Conservation (phyloP, 2,888 invertebrate species). For the Suillia variegata region DNA sequence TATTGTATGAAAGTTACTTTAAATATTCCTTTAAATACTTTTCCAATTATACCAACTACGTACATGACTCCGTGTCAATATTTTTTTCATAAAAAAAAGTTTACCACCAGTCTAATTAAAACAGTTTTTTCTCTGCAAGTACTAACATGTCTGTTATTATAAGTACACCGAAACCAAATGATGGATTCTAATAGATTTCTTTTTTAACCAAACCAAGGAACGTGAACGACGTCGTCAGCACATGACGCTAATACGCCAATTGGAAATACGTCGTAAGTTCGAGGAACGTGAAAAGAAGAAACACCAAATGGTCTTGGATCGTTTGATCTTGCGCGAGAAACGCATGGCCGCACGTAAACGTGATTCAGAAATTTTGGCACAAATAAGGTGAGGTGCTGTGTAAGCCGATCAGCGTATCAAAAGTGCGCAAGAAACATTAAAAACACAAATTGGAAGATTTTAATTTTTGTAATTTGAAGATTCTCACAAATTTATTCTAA, state of each 20-base stretch:
- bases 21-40: no score
- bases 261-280: constrained; percentile 84
- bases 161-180: no score
- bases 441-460: background rate
- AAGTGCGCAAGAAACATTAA: background rate
- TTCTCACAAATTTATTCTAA: no score
- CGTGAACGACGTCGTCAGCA: constrained; percentile 89
- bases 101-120: no score
- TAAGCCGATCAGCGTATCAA: background rate
- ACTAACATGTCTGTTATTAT: no score
- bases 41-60: no score
- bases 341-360: constrained; percentile 76
- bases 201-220: constrained; percentile 74
- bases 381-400: constrained; percentile 63
- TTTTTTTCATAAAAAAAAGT: no score
- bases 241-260: constrained; percentile 83
- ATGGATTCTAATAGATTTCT: no score
- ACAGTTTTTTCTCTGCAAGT: no score
- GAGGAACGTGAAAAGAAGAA: constrained; percentile 81
- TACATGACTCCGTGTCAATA: no score
- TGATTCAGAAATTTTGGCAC: constrained; percentile 72
- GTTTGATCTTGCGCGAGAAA: constrained; percentile 83
- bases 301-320: constrained; percentile 75
- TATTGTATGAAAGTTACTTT: no score
- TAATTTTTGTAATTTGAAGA: background rate